phyloP scores from a whole-genome alignment of 2,888 invertebrate species.

The Diadromus collaris region DNA sequence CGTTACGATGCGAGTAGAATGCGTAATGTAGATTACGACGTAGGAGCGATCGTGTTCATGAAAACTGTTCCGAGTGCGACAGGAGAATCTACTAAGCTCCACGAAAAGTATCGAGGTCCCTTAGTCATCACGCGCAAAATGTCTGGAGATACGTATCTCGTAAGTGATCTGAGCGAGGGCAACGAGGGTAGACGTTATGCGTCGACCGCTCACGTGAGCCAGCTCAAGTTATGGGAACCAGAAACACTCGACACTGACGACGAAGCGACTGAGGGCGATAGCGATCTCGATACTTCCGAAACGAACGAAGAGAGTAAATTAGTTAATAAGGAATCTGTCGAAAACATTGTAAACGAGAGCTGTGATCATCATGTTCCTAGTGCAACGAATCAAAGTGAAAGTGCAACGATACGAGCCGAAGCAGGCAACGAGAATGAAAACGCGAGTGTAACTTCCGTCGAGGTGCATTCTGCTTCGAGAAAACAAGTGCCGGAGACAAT shows the following conservation, averaged over 20 bases:
- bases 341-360: too few species aligned
- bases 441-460: too few species aligned
- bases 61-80: too few species aligned
- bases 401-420: too few species aligned
- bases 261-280: not conserved
- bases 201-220: conserved; percentile 40
- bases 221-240: conserved; percentile 44
- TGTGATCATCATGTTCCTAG: too few species aligned
- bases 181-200: conserved; percentile 16
- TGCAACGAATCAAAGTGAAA: too few species aligned
- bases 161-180: not conserved
- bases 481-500: too few species aligned
- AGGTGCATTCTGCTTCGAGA: too few species aligned
- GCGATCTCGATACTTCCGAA: not conserved
- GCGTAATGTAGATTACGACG: conserved; percentile 13
- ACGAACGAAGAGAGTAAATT: too few species aligned
- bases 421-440: too few species aligned
- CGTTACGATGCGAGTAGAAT: conserved; percentile 15
- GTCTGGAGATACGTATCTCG: not conserved
- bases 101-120: conserved; percentile 16
- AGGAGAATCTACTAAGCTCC: too few species aligned
- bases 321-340: too few species aligned
- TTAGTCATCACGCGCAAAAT: not conserved
- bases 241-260: not conserved
- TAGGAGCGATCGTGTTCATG: conserved; percentile 37